Evolutionary conservation across 2,888 invertebrate species (phyloP).

Genomic region (Zele albiditarsus): DNA sequence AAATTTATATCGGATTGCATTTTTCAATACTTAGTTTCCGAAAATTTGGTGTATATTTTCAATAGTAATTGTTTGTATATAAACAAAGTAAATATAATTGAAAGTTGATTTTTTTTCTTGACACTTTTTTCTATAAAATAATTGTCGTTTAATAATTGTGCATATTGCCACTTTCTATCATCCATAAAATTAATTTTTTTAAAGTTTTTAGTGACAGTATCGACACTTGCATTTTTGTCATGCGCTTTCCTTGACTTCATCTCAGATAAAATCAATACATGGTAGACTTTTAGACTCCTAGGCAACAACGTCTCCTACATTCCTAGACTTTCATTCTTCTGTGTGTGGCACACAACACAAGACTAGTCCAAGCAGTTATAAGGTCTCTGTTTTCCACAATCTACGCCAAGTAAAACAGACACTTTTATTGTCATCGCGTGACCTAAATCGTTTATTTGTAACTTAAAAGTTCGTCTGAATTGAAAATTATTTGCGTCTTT

Average conservation of each 20-base stretch:
- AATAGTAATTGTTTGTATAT: too few relatives aligned
- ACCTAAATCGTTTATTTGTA: constrained; percentile 5
- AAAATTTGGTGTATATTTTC: too few relatives aligned
- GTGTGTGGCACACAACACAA: constrained; percentile 16
- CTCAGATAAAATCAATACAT: constrained; percentile 23
- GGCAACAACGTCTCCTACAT: constrained; percentile 19
- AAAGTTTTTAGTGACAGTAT: too few relatives aligned
- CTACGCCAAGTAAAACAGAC: constrained; percentile 5
- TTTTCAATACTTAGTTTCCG: too few relatives aligned
- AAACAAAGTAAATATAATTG: too few relatives aligned
- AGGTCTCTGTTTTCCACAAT: neutral
- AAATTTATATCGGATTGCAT: too few relatives aligned
- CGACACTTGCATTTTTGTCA: constrained; percentile 16
- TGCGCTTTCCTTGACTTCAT: constrained; percentile 11
- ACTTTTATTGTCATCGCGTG: constrained; percentile 18
- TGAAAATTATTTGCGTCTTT: neutral
- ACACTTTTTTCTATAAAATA: too few relatives aligned
- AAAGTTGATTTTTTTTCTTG: too few relatives aligned
- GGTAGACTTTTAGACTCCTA: constrained; percentile 11
- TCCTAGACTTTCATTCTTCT: constrained; percentile 12
- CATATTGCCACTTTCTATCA: too few relatives aligned
- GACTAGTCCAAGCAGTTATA: neutral
- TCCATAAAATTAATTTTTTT: too few relatives aligned
- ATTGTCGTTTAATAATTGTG: too few relatives aligned
- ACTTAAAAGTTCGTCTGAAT: neutral